These are phyloP conservation scores for Holocentrus rufus DNA, from an alignment of 2,797 vertebrate genomes.

Conservation along the genomic window DNA sequence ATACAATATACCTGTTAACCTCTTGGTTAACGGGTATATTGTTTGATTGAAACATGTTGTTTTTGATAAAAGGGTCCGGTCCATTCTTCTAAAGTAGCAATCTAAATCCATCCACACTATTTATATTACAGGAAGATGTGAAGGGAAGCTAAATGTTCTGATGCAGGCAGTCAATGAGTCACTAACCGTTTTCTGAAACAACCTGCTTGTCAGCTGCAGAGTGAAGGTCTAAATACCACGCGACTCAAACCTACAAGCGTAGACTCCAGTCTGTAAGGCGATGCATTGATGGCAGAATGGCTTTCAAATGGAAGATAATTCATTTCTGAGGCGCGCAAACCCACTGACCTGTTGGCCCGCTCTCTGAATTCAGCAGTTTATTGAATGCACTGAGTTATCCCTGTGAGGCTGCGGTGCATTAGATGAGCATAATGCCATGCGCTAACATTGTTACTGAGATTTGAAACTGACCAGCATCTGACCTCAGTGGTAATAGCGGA, in stretches of 20 bases:
- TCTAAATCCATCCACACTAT: slow-evolving; percentile 2
- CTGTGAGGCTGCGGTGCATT: slow-evolving; percentile 6
- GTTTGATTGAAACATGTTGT: slow-evolving; percentile 8
- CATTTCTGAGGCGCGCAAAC: neutral
- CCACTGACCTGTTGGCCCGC: neutral
- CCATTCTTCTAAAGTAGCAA: neutral
- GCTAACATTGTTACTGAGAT: slow-evolving; percentile 26
- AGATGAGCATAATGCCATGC: slow-evolving; percentile 24
- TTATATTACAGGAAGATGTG: neutral
- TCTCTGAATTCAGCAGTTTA: slow-evolving; percentile 2
- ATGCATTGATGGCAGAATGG: neutral
- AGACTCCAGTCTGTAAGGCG: neutral
- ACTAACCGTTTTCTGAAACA: neutral
- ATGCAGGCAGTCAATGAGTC: neutral
- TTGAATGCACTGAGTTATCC: neutral
- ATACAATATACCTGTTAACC: neutral
- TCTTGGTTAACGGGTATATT: neutral
- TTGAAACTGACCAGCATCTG: slow-evolving; percentile 34
- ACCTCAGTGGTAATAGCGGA: slow-evolving; percentile 43
- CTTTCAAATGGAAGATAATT: neutral
- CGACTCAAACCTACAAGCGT: slow-evolving; percentile 1
- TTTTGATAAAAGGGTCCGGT: neutral
- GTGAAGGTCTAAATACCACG: neutral
- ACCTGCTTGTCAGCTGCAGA: neutral
- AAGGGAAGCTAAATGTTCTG: slow-evolving; percentile 1